phyloP scores from a whole-genome alignment of 2,888 invertebrate species.

The Ditula angustiorana region DNA sequence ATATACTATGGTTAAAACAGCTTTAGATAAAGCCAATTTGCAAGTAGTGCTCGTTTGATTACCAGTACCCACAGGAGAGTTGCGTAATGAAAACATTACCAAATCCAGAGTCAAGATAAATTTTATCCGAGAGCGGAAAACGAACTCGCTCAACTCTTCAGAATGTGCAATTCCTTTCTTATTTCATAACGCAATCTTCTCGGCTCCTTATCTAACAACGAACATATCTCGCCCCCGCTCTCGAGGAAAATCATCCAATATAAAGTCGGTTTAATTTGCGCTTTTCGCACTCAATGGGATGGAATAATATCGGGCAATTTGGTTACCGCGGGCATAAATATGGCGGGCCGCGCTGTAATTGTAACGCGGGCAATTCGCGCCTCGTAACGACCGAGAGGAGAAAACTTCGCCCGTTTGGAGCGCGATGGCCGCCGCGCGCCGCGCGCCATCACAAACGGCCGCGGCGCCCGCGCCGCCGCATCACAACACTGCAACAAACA shows the following conservation, averaged over 20 bases:
- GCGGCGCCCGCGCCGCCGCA: slow-evolving; percentile 33
- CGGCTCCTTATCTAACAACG: slow-evolving; percentile 81
- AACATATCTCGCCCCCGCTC: slow-evolving; percentile 83
- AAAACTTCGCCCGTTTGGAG: slow-evolving; percentile 81
- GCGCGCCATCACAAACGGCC: slow-evolving; percentile 39
- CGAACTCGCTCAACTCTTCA: slow-evolving; percentile 72
- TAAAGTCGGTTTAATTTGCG: slow-evolving; percentile 86
- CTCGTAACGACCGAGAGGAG: slow-evolving; percentile 82
- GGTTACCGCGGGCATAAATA: slow-evolving; percentile 85
- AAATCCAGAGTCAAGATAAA: slow-evolving; percentile 60
- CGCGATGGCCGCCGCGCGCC: slow-evolving; percentile 63
- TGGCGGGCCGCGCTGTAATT: slow-evolving; percentile 83
- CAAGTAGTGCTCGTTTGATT: slow-evolving; percentile 22
- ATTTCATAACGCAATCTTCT: slow-evolving; percentile 85
- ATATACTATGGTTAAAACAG: background rate
- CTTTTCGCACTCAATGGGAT: slow-evolving; percentile 86
- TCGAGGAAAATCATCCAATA: slow-evolving; percentile 84
- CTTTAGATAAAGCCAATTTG: slow-evolving; percentile 4
- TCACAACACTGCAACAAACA: slow-evolving; percentile 1
- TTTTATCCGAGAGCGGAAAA: slow-evolving; percentile 67
- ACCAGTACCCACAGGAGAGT: slow-evolving; percentile 9
- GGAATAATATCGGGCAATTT: slow-evolving; percentile 86
- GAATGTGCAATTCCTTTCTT: slow-evolving; percentile 81
- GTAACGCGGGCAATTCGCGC: slow-evolving; percentile 84
- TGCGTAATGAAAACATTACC: slow-evolving; percentile 61